phyloP scores from a whole-genome alignment of 1,140 invertebrate species.

The Chironomus striatipennis region DNA sequence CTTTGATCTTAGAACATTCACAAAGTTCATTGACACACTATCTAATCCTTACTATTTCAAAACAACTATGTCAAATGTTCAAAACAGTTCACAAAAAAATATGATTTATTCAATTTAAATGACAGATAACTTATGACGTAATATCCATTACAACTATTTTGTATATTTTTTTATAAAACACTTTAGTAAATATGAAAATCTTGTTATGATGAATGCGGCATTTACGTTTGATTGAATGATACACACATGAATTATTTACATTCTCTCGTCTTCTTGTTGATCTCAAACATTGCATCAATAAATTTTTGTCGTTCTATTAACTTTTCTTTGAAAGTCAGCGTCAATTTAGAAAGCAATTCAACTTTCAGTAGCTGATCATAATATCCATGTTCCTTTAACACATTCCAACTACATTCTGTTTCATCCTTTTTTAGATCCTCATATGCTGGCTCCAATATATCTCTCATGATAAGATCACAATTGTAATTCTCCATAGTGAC shows the following conservation, averaged over 20 bases:
- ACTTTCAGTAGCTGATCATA: constrained; percentile 9
- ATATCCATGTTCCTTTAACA: constrained; percentile 11
- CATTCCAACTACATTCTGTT: neutral
- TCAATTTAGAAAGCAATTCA: constrained; percentile 2
- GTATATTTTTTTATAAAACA: too few species aligned
- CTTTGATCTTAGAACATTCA: too few species aligned
- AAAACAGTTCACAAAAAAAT: too few species aligned
- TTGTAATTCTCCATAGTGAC: constrained; percentile 10
- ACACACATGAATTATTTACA: neutral
- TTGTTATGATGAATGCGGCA: too few species aligned
- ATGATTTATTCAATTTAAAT: too few species aligned
- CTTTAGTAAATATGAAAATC: too few species aligned
- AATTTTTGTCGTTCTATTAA: neutral
- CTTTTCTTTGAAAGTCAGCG: neutral
- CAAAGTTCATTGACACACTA: too few species aligned
- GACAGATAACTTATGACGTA: too few species aligned
- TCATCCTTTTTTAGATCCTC: neutral
- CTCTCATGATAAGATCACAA: neutral
- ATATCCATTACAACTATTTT: too few species aligned
- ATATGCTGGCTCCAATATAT: constrained; percentile 4
- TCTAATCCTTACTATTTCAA: too few species aligned
- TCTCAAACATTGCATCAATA: constrained; percentile 15
- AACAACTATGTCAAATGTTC: too few species aligned
- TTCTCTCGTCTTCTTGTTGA: neutral
- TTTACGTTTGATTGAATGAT: too few species aligned